Conservation (phyloP, 2,888 invertebrate genomes). For the Cephalotes varians region DNA sequence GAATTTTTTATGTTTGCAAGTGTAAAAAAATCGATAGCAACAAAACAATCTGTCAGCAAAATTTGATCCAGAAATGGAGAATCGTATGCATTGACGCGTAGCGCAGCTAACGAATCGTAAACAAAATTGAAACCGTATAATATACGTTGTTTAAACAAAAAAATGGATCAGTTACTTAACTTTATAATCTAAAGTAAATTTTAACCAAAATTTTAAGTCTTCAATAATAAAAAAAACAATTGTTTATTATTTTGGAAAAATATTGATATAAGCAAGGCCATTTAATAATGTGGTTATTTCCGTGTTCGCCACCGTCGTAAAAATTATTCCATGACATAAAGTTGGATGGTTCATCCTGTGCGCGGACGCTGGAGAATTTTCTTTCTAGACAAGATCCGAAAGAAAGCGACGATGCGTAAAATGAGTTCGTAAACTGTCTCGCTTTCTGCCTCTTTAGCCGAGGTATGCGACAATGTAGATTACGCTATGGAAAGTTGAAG, state of each 20-base stretch:
- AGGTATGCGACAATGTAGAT: constrained; percentile 40
- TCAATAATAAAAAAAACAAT: not conserved
- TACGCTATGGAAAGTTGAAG: constrained; percentile 45
- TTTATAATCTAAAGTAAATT: constrained; percentile 9
- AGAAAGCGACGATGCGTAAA: constrained; percentile 76
- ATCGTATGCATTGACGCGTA: not conserved
- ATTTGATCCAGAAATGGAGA: not conserved
- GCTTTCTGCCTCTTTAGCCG: constrained; percentile 47
- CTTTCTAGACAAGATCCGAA: constrained; percentile 55
- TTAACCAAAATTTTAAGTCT: not conserved
- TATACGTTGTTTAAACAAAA: constrained; percentile 52
- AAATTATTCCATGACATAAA: constrained; percentile 19
- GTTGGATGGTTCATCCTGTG: constrained; percentile 17
- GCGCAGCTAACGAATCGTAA: constrained; percentile 21
- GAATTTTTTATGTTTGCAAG: not conserved
- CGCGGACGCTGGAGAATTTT: constrained; percentile 52
- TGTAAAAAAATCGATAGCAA: not conserved
- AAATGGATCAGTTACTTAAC: not conserved
- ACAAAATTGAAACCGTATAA: constrained; percentile 34
- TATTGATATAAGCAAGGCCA: not conserved
- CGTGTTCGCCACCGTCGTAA: not conserved
- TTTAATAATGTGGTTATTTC: not conserved
- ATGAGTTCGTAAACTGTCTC: constrained; percentile 76
- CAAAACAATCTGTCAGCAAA: constrained; percentile 13
- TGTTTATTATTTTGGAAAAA: not conserved